Evolutionary conservation across 2,797 vertebrate species (phyloP).

Genomic region (Enteromius mattozi): DNA sequence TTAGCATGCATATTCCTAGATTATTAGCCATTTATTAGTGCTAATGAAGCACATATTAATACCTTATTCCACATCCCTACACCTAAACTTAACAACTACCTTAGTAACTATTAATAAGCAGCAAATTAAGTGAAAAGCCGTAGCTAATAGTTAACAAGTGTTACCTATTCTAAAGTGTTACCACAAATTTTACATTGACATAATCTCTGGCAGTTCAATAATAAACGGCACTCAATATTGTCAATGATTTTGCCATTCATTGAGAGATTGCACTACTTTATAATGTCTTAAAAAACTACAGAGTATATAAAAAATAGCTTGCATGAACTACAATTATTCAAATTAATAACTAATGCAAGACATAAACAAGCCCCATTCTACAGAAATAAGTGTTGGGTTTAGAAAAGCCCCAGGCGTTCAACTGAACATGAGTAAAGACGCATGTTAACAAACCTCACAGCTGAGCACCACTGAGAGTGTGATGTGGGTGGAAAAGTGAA

Average conservation of each 20-base stretch:
- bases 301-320: neutral
- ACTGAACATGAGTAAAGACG: conserved; percentile 15
- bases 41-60: no score
- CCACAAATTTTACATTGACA: neutral
- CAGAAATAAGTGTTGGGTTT: neutral
- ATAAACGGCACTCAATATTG: neutral
- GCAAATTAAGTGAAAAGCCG: no score
- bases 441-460: conserved; percentile 21
- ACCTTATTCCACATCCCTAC: no score
- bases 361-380: neutral
- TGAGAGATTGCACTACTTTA: neutral
- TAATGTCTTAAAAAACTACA: neutral
- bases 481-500: conserved; percentile 38
- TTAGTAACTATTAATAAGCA: no score
- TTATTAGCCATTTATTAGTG: no score
- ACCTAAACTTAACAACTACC: no score
- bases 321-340: neutral
- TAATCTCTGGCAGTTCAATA: neutral
- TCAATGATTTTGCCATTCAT: no score
- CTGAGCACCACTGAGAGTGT: conserved; percentile 22
- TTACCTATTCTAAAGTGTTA: no score
- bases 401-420: neutral
- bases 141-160: no score
- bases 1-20: no score
- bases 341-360: conserved; percentile 3